phyloP scores from a whole-genome alignment of 2,888 invertebrate genomes.

The Neoascia interrupta region DNA sequence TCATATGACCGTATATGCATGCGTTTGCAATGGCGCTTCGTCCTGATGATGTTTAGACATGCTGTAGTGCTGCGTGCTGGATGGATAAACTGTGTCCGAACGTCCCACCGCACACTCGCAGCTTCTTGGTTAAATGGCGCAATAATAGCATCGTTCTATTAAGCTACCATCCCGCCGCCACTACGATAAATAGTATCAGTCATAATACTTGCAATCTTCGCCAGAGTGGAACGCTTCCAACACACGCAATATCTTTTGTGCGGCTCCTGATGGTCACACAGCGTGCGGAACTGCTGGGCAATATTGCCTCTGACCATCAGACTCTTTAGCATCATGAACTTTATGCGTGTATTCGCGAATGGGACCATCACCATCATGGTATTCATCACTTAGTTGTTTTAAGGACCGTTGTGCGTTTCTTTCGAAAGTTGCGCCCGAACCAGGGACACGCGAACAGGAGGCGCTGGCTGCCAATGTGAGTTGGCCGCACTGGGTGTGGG shows the following conservation, averaged over 20 bases:
- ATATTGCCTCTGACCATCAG: conserved; percentile 58
- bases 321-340: conserved; percentile 43
- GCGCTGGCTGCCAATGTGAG: no score
- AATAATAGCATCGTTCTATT: conserved; percentile 64
- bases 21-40: conserved; percentile 8
- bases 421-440: conserved; percentile 40
- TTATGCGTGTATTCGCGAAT: conserved; percentile 19
- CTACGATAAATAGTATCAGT: conserved; percentile 67
- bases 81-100: conserved; percentile 34
- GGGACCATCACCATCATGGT: neutral
- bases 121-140: conserved; percentile 61
- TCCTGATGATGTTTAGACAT: conserved; percentile 12
- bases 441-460: conserved; percentile 2
- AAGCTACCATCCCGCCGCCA: conserved; percentile 65
- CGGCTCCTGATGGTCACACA: conserved; percentile 43
- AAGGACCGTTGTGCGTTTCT: conserved; percentile 22
- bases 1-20: conserved; percentile 35
- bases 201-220: conserved; percentile 60
- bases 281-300: conserved; percentile 45
- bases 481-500: no score
- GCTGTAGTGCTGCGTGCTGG: no score
- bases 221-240: conserved; percentile 19
- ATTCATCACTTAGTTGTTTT: conserved; percentile 49
- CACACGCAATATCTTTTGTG: conserved; percentile 50
- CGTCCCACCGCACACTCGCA: neutral